Evolutionary conservation across 2,797 vertebrate species (phyloP), one percentile per base, ranked within the genome.

Genomic region (Smutsia gigantea): DNA sequence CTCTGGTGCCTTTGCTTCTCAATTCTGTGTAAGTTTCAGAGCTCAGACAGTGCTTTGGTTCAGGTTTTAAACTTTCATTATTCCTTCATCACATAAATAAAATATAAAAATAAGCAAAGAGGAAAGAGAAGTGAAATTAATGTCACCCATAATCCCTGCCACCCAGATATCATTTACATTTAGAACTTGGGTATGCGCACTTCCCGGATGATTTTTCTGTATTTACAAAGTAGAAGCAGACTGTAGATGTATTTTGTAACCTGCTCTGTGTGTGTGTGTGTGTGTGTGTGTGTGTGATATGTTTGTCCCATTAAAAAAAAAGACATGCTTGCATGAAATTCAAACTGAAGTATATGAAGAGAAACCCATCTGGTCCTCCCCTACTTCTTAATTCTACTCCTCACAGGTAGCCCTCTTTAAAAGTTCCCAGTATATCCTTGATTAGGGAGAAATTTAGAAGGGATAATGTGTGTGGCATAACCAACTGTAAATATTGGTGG

Each of bases 81-180:
- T 86, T 83, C 75, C 79, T 94, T 85, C 71, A 39, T 66, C 42
- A 49, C 27, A 21, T 57, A 78, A 66, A 71, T 86, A 55, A 88
- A 81, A 78, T n/a, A 23, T 92, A 78, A 84, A 95, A 37, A 61
- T 61, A 86, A 59, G 39, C 59, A 64, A 53, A 84, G 95, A 91
- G 69, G 61, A 95, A 69, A 77, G 53, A 57, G 75, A 88, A 84
- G 34, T 87, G 69, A 74, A 93, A 72, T 66, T 39, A 10, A n/a
- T n/a, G 29, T 84, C 81, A 59, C 86, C 53, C 59, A 1, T 39
- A 42, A 55, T 72, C 69, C 69, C 82, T 0, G 6, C 75, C 46
- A 49, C 74, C 34, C 87, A 61, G 49, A 37, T 75, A 21, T 31
- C 81, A 68, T 31, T 94, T 84, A 91, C 34, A 34, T 59, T 86